These are phyloP conservation scores for Pontoporia blainvillei DNA, from an alignment of 2,113 vertebrate species.

Conservation along the genomic window DNA sequence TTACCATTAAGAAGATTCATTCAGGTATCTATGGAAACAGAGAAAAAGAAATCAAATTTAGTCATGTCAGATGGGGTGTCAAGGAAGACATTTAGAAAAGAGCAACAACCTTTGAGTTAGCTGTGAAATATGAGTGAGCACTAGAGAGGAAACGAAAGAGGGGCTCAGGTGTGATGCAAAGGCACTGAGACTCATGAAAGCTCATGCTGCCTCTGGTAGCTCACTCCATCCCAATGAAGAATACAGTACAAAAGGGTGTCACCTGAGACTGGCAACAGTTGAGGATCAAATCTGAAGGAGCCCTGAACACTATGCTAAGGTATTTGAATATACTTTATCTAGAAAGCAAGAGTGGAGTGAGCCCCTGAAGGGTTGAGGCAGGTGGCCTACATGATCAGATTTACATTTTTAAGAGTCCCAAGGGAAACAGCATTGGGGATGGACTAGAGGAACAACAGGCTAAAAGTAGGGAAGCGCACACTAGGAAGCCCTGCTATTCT, in stretches of 20 bases:
- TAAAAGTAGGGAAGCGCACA: neutral
- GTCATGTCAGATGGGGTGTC: neutral
- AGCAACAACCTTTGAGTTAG: neutral
- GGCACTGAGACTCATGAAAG: neutral
- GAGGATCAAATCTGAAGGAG: neutral
- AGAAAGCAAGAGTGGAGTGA: neutral
- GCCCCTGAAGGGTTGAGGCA: neutral
- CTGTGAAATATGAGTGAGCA: neutral
- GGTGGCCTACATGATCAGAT: neutral
- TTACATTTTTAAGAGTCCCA: neutral
- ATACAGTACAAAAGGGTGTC: neutral
- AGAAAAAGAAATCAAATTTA: neutral
- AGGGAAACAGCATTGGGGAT: neutral
- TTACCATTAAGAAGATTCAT: neutral
- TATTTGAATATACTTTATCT: neutral
- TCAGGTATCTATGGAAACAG: neutral
- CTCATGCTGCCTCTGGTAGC: too few species aligned
- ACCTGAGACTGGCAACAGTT: neutral
- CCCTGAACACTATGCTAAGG: neutral
- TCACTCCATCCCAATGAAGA: neutral
- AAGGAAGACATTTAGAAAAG: constrained; percentile 7
- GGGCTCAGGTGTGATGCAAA: neutral
- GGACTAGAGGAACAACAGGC: neutral
- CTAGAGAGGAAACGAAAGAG: neutral
- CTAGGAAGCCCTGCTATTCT: neutral